Evolutionary conservation across 1,140 invertebrate genomes (phyloP).

Genomic region (Platyscapa corneri): DNA sequence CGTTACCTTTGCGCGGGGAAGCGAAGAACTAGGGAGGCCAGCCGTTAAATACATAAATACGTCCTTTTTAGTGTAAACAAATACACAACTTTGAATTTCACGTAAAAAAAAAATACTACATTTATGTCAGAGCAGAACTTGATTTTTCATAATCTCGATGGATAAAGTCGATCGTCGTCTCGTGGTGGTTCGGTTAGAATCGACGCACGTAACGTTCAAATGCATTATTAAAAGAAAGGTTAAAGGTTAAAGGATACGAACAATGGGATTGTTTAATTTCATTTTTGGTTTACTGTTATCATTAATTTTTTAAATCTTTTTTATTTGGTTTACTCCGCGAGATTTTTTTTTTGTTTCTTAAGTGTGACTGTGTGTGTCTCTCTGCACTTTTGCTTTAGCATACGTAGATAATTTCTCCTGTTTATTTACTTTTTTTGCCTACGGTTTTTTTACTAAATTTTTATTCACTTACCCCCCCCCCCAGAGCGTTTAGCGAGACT

Average conservation of each 20-base stretch:
- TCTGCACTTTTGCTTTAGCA: conserved; percentile 52
- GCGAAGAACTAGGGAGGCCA: conserved; percentile 74
- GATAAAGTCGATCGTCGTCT: conserved; percentile 45
- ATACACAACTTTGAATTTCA: conserved; percentile 25
- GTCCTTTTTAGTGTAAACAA: conserved; percentile 47
- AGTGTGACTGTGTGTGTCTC: conserved; percentile 54
- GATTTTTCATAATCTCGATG: conserved; percentile 45
- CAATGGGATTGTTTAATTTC: conserved; percentile 1
- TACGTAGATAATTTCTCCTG: conserved; percentile 42
- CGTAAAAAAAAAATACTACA: conserved; percentile 22
- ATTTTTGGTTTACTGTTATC: conserved; percentile 28
- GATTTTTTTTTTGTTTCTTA: conserved; percentile 49
- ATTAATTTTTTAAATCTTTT: conserved; percentile 21
- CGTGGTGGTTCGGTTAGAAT: conserved; percentile 5
- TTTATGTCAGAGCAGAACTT: conserved; percentile 33
- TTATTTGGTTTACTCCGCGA: conserved; percentile 42
- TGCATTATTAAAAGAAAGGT: background rate
- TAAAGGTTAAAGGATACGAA: conserved; percentile 4
- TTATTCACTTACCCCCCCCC: background rate
- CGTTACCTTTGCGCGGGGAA: conserved; percentile 74
- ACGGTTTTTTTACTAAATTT: conserved; percentile 22
- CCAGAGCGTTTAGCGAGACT: background rate
- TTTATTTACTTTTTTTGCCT: conserved; percentile 40
- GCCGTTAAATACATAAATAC: conserved; percentile 62
- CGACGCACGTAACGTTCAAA: no score